Evolutionary conservation across 2,113 vertebrate species (phyloP), one percentile per base, ranked within the genome.

Genomic region (Xenus cinereus): DNA sequence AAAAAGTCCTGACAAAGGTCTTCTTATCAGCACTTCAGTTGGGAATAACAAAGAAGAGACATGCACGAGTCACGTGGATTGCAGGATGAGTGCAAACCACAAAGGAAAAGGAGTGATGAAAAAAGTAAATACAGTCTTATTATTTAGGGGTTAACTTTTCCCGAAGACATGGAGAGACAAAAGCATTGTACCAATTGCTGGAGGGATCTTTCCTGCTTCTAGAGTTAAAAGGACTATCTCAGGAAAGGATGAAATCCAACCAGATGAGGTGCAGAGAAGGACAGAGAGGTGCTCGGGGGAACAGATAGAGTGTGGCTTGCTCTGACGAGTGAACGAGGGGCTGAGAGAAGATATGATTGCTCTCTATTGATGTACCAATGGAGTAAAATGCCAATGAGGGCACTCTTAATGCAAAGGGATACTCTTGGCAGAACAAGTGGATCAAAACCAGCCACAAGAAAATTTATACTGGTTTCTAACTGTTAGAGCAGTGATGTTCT

Each of bases 1-100:
- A 67, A 16, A 50, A 85, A 75, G 9, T 64, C 48, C 69, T 39
- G 27, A 59, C 26, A 84, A 78, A 57, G 15, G 33, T 77, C 37
- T 74, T 87, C 45, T 56, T 53, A 54, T 10, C 60, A 87, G 43
- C 26, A 26, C 11, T 82, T 87, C 43, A 72, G 8, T 66, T 87
- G 66, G 53, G 45, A 79, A 73, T 39, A 94, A 72, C 51, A 94
- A 80, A 81, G n/a, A 19, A 39, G 43, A 67, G 41, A 77, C 43
- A 57, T 17, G 53, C 0, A 1, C 2, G 26, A 67, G 8, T 41
- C 41, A n/a, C 5, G 56, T 5, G 28, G 50, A 41, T 32, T 51
- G 33, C 24, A 54, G 72, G n/a, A 68, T 30, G 30, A 76, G 8
- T 27, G 30, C 27, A 62, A 80, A 73, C 6, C 35, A 69, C 30